These are phyloP conservation scores for Conchocele bisecta DNA, from an alignment of 2,888 invertebrate species.

Conservation along the genomic window DNA sequence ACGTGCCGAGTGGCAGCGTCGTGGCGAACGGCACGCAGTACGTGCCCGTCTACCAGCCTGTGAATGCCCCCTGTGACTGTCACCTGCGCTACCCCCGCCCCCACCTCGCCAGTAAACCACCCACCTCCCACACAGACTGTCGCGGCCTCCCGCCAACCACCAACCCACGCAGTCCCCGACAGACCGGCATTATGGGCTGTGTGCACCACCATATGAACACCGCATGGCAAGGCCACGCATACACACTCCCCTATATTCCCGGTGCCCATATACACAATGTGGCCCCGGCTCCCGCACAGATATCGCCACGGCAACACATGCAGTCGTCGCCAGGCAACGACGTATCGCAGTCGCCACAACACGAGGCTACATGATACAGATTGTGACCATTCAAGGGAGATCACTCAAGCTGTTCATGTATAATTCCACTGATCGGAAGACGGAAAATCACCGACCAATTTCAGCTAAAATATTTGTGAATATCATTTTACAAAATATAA, in stretches of 20 bases:
- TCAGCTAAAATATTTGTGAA: too few relatives aligned
- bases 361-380: too few relatives aligned
- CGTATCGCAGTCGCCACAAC: too few relatives aligned
- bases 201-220: constrained; percentile 46
- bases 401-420: too few relatives aligned
- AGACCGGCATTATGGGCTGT: constrained; percentile 50
- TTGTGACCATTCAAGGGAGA: too few relatives aligned
- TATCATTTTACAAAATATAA: too few relatives aligned
- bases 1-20: constrained; percentile 25
- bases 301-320: constrained; percentile 11
- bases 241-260: constrained; percentile 53
- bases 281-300: too few relatives aligned
- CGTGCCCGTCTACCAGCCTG: constrained; percentile 52
- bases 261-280: constrained; percentile 30
- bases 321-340: too few relatives aligned
- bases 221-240: constrained; percentile 55
- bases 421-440: too few relatives aligned
- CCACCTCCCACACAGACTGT: constrained; percentile 23
- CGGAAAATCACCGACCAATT: too few relatives aligned
- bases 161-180: constrained; percentile 48
- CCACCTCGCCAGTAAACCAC: constrained; percentile 17
- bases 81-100: constrained; percentile 42
- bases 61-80: constrained; percentile 57
- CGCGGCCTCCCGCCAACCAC: constrained; percentile 32
- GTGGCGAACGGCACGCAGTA: constrained; percentile 22